Evolutionary conservation across 2,113 vertebrate genomes (phyloP).

Genomic region (Lepus americanus): DNA sequence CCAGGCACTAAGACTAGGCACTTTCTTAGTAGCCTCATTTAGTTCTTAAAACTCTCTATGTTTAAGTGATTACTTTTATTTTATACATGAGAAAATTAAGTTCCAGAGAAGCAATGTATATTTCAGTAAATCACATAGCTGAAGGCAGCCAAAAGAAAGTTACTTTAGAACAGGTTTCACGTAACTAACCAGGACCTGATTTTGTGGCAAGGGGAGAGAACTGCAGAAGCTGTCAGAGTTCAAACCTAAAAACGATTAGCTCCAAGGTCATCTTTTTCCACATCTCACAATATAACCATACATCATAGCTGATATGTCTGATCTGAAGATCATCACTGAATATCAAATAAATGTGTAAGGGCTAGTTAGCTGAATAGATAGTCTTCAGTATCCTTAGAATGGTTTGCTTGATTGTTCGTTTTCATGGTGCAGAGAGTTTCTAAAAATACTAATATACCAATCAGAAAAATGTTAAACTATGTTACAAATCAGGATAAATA

Average conservation of each 20-base stretch:
- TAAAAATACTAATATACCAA: constrained; percentile 31
- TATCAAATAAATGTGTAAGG: not conserved
- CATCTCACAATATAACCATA: not conserved
- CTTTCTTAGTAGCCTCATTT: not conserved
- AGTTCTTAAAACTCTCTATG: not conserved
- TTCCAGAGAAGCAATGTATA: not conserved
- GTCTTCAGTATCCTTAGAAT: not conserved
- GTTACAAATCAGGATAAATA: constrained; percentile 42
- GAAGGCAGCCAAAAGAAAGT: not conserved
- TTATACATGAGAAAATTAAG: not conserved
- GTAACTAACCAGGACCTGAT: accelerated
- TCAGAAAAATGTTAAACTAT: not conserved
- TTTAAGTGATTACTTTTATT: not conserved
- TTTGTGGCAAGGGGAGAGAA: not conserved
- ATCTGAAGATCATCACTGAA: not conserved
- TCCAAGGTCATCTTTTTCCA: not conserved
- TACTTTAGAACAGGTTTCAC: not conserved
- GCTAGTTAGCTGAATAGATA: not conserved
- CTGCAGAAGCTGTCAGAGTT: not conserved
- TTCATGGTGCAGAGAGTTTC: not conserved
- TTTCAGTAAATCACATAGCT: not conserved
- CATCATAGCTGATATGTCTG: not conserved
- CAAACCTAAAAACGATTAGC: not conserved
- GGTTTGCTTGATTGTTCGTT: not conserved
- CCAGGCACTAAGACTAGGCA: not conserved